phyloP scores from a whole-genome alignment of 2,888 invertebrate species.

The Amphipyra tragopoginis region DNA sequence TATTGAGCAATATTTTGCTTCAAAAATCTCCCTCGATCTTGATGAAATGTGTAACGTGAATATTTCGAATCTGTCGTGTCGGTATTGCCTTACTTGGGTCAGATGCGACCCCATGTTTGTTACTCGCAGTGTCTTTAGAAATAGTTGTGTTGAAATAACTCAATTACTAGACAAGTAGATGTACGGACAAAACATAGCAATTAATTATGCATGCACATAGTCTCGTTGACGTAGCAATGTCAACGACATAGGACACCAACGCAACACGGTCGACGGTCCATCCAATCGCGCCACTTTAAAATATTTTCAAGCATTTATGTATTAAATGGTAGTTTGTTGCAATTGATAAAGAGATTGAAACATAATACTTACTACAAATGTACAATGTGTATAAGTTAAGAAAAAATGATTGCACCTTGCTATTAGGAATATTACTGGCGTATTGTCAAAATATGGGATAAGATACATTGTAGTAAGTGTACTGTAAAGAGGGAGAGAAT shows the following conservation, averaged over 20 bases:
- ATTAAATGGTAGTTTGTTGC: constrained; percentile 55
- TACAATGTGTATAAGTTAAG: constrained; percentile 8
- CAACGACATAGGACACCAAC: constrained; percentile 10
- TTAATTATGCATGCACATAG: constrained; percentile 59
- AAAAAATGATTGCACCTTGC: neutral
- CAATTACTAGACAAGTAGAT: constrained; percentile 55
- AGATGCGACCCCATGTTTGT: constrained; percentile 24
- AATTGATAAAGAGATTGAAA: constrained; percentile 45
- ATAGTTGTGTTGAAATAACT: constrained; percentile 54
- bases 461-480: constrained; percentile 62
- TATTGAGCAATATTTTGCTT: constrained; percentile 52
- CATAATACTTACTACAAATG: constrained; percentile 43
- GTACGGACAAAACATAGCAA: constrained; percentile 53
- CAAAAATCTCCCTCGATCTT: constrained; percentile 41
- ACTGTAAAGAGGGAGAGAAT: constrained; percentile 59
- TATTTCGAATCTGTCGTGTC: constrained; percentile 24
- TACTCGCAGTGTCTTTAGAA: constrained; percentile 44
- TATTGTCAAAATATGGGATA: constrained; percentile 25
- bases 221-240: constrained; percentile 27
- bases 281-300: constrained; percentile 25
- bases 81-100: constrained; percentile 51
- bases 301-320: constrained; percentile 55
- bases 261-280: constrained; percentile 5
- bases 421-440: neutral
- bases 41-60: constrained; percentile 29